Evolutionary conservation across 2,113 vertebrate species (phyloP).

Genomic region (Epinephelus cyanopodus): DNA sequence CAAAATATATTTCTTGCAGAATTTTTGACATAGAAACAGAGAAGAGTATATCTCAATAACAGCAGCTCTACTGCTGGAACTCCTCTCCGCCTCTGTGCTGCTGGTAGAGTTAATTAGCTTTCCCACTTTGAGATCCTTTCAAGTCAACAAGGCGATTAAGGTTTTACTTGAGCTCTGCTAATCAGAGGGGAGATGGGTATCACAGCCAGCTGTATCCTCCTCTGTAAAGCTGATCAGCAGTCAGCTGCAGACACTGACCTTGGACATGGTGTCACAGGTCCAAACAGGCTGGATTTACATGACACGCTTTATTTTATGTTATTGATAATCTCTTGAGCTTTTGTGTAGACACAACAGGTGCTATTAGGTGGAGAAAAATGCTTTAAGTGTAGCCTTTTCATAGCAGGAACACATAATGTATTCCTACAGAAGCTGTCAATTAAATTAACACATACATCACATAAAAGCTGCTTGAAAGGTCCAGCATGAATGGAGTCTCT

Average conservation of each 20-base stretch:
- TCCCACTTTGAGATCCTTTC: conserved; percentile 47
- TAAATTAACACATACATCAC: too few relatives aligned
- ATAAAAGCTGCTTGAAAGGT: too few relatives aligned
- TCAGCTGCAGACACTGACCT: conserved; percentile 50
- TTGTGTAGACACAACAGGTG: background rate
- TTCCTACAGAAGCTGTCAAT: background rate
- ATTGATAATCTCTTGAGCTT: too few relatives aligned
- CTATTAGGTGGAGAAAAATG: too few relatives aligned
- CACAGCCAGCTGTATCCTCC: conserved; percentile 43
- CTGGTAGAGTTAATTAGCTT: conserved; percentile 52
- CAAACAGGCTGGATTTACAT: background rate
- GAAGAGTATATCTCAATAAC: background rate
- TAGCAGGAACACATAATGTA: background rate
- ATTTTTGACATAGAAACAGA: background rate
- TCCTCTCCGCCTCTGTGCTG: background rate
- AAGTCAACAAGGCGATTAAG: conserved; percentile 68
- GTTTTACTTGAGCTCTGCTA: conserved; percentile 53
- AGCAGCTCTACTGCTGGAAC: fast-evolving
- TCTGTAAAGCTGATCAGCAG: conserved; percentile 43
- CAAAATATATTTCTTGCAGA: background rate
- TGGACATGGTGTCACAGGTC: background rate
- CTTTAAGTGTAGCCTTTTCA: too few relatives aligned
- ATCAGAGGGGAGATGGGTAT: conserved; percentile 63
- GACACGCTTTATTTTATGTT: too few relatives aligned
- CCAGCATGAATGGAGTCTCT: too few relatives aligned